A percentile compares a stretch with the other conserved stretches of the same genome.
These are phyloP conservation scores for Myoxocephalus aenaeus DNA, from an alignment of 2,797 vertebrate genomes.

Conservation along the genomic window DNA sequence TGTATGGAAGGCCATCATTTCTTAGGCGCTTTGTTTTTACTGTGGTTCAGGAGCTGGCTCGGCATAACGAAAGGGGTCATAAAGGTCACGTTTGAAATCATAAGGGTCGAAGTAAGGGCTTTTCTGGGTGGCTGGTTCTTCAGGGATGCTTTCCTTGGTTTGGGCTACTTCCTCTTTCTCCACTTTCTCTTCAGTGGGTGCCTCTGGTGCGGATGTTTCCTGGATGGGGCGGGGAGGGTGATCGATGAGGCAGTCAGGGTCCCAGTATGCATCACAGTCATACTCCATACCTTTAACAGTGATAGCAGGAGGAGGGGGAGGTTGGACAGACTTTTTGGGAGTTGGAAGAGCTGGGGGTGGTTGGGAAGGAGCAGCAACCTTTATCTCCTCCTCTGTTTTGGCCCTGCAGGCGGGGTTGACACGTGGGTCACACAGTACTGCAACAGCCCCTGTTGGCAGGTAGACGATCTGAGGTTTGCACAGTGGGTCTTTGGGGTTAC, in stretches of 20 bases:
- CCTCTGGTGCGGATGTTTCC: conserved; percentile 24
- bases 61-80: conserved; percentile 72
- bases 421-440: conserved; percentile 83
- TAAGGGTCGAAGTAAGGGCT: conserved; percentile 70
- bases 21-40: conserved; percentile 23
- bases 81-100: conserved; percentile 80
- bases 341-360: conserved; percentile 48
- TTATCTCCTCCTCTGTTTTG: conserved; percentile 59
- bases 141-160: conserved; percentile 38
- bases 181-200: conserved; percentile 49
- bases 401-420: conserved; percentile 73
- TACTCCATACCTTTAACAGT: conserved; percentile 77
- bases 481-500: conserved; percentile 77
- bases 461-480: conserved; percentile 83
- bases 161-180: conserved; percentile 49
- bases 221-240: conserved; percentile 69
- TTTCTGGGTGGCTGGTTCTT: conserved; percentile 30
- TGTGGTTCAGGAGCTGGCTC: conserved; percentile 57
- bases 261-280: conserved; percentile 85
- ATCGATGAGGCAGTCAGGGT: conserved; percentile 84
- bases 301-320: conserved; percentile 48
- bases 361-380: conserved; percentile 37
- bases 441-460: conserved; percentile 76
- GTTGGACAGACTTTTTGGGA: conserved; percentile 48
- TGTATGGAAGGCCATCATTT: not conserved